Base-by-base conservation (phyloP, 2,888 invertebrate genomes). In the Caenorhabditis doughertyi region DNA sequence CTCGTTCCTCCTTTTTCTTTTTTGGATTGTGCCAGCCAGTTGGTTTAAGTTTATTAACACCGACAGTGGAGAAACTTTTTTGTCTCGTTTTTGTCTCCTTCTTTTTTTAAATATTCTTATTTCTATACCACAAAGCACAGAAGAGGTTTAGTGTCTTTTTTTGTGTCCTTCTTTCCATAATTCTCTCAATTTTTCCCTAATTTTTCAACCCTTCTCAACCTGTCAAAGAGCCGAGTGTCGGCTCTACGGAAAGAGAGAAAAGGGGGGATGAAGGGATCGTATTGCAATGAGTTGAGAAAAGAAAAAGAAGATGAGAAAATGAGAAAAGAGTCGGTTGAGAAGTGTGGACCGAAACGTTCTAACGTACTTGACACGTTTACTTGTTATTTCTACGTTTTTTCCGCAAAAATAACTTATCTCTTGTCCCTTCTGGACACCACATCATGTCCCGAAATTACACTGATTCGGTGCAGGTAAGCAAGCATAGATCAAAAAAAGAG, bases 281-380 rank as follows among this genome's bases (percentile, higher is more conserved):
- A 81, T 81, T 81, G 81, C 81, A 76, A 76, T 67, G 56, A 72
- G 74, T 74, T 65, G 71, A 70, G 71, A 67, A 76, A 65, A 65
- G 64, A 71, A 42, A 49, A 70, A 70, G 65, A 71, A 81, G 49
- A 76, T 65, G 71, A 71, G 76, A 64, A 74, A 56, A 16, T 13
- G 39, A n/a, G n/a, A n/a, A n/a, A n/a, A n/a, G 51, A 72, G 74
- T 65, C 60, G 60, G 42, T n/a, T 47, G 32, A 65, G 65, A 65
- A 65, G 65, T 65, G 65, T 35, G 65, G 51, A 39, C 35, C 65
- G 73, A 81, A 76, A 81, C 81, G 81, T 81, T 81, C 81, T 81
- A 60, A 60, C 76, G 68, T 42, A 71, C 76, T 76, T 76, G 49
- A 56, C 65, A 58, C 68, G 64, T 72, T 53, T 56, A 67, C 72